Conservation (phyloP, 1,140 invertebrate genomes). For the Ctenoplectra terminalis region DNA sequence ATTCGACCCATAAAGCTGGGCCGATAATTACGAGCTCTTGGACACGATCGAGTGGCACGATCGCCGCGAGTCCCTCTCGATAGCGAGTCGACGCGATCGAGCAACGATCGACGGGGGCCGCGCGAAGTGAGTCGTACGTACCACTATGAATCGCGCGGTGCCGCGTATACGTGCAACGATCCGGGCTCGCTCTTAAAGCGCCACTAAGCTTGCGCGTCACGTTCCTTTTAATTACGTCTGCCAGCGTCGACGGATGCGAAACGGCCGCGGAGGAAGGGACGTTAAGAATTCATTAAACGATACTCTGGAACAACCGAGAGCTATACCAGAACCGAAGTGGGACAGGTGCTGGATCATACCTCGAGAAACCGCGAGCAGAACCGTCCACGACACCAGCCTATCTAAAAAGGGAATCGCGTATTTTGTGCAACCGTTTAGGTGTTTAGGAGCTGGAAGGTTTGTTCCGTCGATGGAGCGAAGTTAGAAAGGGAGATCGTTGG, state of each 20-base stretch:
- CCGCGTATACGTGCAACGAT: constrained; percentile 47
- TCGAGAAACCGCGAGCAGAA: constrained; percentile 10
- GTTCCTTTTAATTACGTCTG: constrained; percentile 62
- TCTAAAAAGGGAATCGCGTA: constrained; percentile 1
- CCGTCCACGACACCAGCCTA: not conserved
- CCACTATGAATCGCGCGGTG: constrained; percentile 50
- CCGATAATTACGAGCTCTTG: constrained; percentile 4
- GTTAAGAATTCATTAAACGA: constrained; percentile 56
- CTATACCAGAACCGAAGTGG: constrained; percentile 15
- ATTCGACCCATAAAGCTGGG: not conserved
- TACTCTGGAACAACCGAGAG: constrained; percentile 31
- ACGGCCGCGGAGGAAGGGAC: constrained; percentile 19
- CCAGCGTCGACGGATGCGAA: constrained; percentile 54
- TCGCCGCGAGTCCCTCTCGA: not conserved
- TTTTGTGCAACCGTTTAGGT: constrained; percentile 14
- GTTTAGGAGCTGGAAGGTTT: not conserved
- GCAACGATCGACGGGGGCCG: constrained; percentile 37
- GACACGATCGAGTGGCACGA: constrained; percentile 9
- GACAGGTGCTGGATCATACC: constrained; percentile 52
- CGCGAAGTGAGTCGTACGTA: constrained; percentile 54
- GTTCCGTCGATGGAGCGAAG: not conserved
- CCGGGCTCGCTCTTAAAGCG: constrained; percentile 44
- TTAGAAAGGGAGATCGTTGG: not conserved
- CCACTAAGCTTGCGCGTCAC: constrained; percentile 59
- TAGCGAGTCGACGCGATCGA: constrained; percentile 2